Evolutionary conservation across 2,113 vertebrate species (phyloP).

Genomic region (Acanthisitta chloris): DNA sequence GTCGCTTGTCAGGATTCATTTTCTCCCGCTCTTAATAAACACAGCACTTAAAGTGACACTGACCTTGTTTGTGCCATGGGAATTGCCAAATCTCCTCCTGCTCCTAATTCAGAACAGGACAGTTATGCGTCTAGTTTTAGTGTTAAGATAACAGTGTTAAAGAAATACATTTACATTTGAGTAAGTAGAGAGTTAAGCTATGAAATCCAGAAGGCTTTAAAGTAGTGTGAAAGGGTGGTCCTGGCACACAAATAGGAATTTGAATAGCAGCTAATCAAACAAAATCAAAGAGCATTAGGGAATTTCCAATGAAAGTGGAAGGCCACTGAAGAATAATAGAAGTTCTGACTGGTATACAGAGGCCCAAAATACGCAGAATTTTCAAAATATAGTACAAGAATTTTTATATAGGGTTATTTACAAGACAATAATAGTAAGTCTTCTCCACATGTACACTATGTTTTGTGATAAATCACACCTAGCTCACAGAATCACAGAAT

Average conservation of each 20-base stretch:
- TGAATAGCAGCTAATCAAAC: not conserved
- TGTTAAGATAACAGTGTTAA: not conserved
- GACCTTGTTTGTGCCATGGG: too few species aligned
- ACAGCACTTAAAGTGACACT: too few species aligned
- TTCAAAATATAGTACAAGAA: not conserved
- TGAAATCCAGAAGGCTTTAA: not conserved
- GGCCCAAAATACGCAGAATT: not conserved
- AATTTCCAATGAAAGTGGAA: not conserved
- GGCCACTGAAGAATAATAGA: not conserved
- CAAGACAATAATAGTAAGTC: not conserved
- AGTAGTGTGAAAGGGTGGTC: not conserved
- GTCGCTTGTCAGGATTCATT: too few species aligned
- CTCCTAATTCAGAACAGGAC: too few species aligned
- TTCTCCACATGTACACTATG: rapidly evolving
- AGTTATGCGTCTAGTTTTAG: not conserved
- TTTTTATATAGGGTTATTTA: not conserved
- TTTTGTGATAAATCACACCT: not conserved
- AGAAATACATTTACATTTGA: not conserved
- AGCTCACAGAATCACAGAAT: too few species aligned
- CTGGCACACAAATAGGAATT: not conserved
- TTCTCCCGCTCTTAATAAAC: too few species aligned
- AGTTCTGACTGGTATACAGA: not conserved
- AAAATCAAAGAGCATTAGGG: not conserved
- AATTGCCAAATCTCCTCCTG: too few species aligned
- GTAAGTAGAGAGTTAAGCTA: not conserved